Conservation (phyloP, 2,113 vertebrate species). For the Vulpes ferrilata region DNA sequence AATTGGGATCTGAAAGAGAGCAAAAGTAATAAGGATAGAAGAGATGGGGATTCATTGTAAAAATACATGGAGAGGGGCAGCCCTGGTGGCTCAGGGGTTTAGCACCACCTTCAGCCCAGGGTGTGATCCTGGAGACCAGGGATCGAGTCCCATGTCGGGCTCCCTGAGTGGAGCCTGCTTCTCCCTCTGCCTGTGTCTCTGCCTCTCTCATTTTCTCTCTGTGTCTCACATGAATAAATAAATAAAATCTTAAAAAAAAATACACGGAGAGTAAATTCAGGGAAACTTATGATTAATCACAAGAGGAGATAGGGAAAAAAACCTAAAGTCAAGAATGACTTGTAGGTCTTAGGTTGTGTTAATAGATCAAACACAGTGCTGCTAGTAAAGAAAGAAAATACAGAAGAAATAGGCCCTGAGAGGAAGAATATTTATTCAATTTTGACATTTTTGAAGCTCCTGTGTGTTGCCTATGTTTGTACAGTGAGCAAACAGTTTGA, state of each 20-base stretch:
- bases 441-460: constrained; percentile 51
- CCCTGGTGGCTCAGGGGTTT: no score
- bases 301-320: background rate
- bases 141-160: no score
- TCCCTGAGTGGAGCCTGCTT: no score
- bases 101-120: no score
- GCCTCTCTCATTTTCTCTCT: no score
- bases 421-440: constrained; percentile 23
- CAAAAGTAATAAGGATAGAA: background rate
- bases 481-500: background rate
- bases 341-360: background rate
- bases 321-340: background rate
- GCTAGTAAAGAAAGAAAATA: background rate
- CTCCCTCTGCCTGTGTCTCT: no score
- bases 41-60: background rate
- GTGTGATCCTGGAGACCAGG: no score
- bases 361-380: background rate
- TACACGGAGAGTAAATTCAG: background rate
- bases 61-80: background rate
- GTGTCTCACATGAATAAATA: no score
- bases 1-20: background rate
- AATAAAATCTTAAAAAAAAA: background rate
- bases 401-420: background rate
- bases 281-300: background rate
- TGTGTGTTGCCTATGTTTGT: constrained; percentile 1